phyloP scores from a whole-genome alignment of 2,888 invertebrate species.

The Meliscaeva auricollis region DNA sequence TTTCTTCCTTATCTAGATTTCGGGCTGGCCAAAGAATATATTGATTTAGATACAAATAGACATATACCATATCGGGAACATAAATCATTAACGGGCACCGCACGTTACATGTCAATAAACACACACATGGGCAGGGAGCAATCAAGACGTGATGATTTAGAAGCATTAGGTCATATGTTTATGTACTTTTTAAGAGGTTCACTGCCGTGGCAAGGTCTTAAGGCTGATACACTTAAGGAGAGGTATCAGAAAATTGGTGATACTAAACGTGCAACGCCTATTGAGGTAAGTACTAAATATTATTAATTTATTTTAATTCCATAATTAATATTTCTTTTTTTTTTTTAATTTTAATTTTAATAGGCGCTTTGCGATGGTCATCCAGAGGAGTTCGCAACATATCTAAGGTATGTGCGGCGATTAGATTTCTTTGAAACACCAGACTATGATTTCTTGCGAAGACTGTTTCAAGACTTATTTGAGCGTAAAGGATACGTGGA shows the following conservation, averaged over 20 bases:
- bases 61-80: conserved; percentile 99
- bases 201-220: conserved; percentile 99
- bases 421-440: conserved; percentile 99
- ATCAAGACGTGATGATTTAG: conserved; percentile 99
- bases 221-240: conserved; percentile 99
- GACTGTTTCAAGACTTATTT: conserved; percentile 96
- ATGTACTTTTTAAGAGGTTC: conserved; percentile 99
- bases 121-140: conserved; percentile 99
- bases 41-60: conserved; percentile 99
- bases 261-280: conserved; percentile 99
- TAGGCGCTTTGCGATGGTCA: conserved; percentile 92
- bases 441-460: conserved; percentile 99
- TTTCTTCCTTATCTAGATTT: conserved; percentile 89
- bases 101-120: conserved; percentile 99
- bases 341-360: conserved; percentile 51
- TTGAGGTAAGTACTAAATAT: conserved; percentile 88
- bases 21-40: conserved; percentile 99
- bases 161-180: conserved; percentile 99
- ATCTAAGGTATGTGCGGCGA: conserved; percentile 97
- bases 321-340: conserved; percentile 11
- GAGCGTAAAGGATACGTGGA: conserved; percentile 94
- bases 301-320: background rate
- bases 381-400: conserved; percentile 98
- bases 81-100: conserved; percentile 99
- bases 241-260: conserved; percentile 99